phyloP scores from a whole-genome alignment of 2,797 vertebrate genomes.

The Oreortyx pictus region DNA sequence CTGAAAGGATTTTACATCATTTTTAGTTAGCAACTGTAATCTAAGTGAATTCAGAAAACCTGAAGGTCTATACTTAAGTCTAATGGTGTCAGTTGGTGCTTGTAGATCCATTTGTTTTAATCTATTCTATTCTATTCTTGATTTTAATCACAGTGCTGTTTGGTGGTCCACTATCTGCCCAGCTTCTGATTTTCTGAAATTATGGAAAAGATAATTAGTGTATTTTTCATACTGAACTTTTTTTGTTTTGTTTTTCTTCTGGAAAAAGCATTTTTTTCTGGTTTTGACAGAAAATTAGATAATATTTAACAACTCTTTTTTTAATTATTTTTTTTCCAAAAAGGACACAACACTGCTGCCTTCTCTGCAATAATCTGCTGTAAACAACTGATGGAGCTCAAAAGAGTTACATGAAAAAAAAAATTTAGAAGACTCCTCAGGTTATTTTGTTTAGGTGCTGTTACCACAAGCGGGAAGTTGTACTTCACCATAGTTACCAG shows the following conservation, averaged over 20 bases:
- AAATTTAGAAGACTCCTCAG: not conserved
- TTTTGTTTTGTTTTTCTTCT: not conserved
- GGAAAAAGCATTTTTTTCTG: not conserved
- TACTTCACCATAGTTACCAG: accelerated
- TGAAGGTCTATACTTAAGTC: not conserved
- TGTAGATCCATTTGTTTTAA: not conserved
- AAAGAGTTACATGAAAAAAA: not conserved
- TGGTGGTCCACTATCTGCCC: not conserved
- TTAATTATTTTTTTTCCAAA: not conserved
- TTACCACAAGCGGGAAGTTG: not conserved
- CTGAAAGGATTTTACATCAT: not conserved
- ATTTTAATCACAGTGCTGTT: not conserved
- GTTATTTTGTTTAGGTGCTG: not conserved
- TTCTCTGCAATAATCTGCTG: not conserved
- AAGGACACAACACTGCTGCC: not conserved
- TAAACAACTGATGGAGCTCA: too few relatives aligned
- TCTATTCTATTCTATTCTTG: not conserved
- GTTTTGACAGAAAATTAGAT: not conserved
- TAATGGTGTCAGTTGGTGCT: not conserved
- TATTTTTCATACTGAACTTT: not conserved
- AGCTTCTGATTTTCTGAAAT: not conserved
- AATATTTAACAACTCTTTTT: not conserved
- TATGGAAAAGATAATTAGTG: not conserved
- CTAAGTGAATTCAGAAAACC: not conserved
- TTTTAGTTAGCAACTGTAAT: not conserved